Base-by-base conservation (phyloP, 1,140 invertebrate genomes). In the Halotydeus destructor region DNA sequence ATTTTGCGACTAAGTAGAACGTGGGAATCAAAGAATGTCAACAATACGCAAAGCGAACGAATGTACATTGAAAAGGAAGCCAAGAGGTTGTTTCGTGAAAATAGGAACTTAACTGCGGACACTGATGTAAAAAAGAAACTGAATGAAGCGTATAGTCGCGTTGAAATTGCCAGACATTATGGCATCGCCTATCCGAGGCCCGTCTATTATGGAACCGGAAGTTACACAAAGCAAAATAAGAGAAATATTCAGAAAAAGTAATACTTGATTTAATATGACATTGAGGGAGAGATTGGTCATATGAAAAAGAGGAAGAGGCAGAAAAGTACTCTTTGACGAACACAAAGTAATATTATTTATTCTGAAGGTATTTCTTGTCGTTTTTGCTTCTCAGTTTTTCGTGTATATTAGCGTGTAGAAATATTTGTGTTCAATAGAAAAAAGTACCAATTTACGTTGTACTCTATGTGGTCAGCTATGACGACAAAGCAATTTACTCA, bases 81-180 rank as follows among this genome's bases (percentile, higher is more conserved):
- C 11, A 21, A 22, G 33, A 11, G 24, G n/a, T 30, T 31, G 18
- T 31, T 41, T 32, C 19, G 28, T 1, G 11, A 4, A 11, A 41
- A 41, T 30, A 30, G 19, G 5, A 14, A 32, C 33, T 31, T 41
- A n/a, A 32, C 8, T 6, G 19, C 31, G 31, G 39, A 41, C 16
- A 21, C 12, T 2, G 16, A 30, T 2, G 33, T 41, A 2, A 41
- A 32, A 27, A n/a, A 32, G n/a, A 11, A n/a, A 19, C 14, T 41
- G 12, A n/a, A 46, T 11, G 14, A 33, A 41, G 23, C 16, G 27
- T 19, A 12, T 22, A 41, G 33, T 6, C 26, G 39, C 12, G 11
- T 43, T 12, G 12, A 46, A 43, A 26, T 46, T 8, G 45, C 39
- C 30, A 21, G 24, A 46, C 28, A 46, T 33, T 46, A 46, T 31